Evolutionary conservation across 2,113 vertebrate genomes (phyloP).

Genomic region (Equus quagga): DNA sequence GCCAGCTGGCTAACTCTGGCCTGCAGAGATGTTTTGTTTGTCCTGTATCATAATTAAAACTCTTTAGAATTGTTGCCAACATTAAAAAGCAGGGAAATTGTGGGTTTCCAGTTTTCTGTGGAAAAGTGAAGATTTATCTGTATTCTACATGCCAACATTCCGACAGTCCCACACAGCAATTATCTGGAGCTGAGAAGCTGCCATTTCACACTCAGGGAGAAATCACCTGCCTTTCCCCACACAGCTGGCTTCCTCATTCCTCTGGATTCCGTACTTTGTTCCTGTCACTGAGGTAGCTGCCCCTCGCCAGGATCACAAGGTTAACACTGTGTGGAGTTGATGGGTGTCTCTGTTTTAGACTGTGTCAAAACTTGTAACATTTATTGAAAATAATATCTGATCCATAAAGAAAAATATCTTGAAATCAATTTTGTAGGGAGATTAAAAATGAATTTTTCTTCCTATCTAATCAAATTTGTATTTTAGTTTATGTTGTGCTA

Average conservation of each 20-base stretch:
- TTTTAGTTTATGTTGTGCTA: not conserved
- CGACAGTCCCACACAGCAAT: not conserved
- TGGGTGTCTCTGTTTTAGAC: not conserved
- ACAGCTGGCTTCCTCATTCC: not conserved
- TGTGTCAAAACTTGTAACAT: not conserved
- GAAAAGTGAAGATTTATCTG: not conserved
- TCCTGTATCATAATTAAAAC: not conserved
- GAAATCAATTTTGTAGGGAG: not conserved
- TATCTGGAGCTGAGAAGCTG: not conserved
- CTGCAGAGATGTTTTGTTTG: not conserved
- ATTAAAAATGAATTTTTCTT: not conserved
- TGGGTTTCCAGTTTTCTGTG: not conserved
- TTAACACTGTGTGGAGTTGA: not conserved
- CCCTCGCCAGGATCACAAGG: not conserved
- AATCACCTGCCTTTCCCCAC: not conserved
- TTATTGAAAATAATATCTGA: not conserved
- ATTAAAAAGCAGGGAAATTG: not conserved
- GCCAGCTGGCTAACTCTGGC: not conserved
- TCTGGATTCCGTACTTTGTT: not conserved
- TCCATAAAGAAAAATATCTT: not conserved
- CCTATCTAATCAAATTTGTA: not conserved
- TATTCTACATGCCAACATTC: not conserved
- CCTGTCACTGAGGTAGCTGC: not conserved
- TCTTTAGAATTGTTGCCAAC: not conserved
- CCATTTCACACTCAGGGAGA: not conserved